Evolutionary conservation across 35 echinoderm and acorn worm genomes (phyloP), one percentile per base, ranked within the genome.

Genomic region (Diadema setosum): DNA sequence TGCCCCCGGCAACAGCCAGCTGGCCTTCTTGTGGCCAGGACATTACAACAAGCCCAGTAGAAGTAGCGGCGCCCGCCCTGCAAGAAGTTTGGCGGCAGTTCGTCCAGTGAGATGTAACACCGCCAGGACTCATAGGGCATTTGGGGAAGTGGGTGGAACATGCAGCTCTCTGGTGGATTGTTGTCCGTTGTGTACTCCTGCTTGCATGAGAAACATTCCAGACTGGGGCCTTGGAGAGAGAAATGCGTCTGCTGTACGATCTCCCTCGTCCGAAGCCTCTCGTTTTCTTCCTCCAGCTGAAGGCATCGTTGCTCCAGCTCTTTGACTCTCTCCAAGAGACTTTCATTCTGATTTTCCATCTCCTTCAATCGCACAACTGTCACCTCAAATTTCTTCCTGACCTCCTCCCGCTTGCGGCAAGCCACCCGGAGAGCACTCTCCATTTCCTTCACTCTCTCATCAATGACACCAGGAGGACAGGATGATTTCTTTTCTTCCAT

Each of bases 11-110:
- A 74, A 52, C 89, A 91, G 2, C 89, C 89, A 6, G 33, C 64
- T 26, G 89, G 89, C 37, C 89, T 64, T 30, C 73, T 70, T 17
- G 32, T 91, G 2, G 89, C 63, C 40, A 91, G 83, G 2, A 78
- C 65, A 26, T 91, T 91, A 56, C 89, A 91, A 45, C 89, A 91
- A 15, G 83, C 81, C 64, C 83, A 91, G 67, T 76, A 91, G 83
- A 43, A 35, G 83, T 76, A 86, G 3, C 61, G 81, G 23, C 73
- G 40, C 14, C 56, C 64, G 26, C 83, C 80, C 39, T 24, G 25
- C 15, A 80, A 37, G 9, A 82, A 20, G 9, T 42, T 35, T 3
- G 42, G 26, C 18, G 61, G 46, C 84, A 78, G 39, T n/a, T 78
- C 73, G 11, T 78, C 40, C 2, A 18, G 2, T 3, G 40, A 21